Conservation (phyloP, 2,113 vertebrate genomes). For the Ornithorhynchus anatinus region DNA sequence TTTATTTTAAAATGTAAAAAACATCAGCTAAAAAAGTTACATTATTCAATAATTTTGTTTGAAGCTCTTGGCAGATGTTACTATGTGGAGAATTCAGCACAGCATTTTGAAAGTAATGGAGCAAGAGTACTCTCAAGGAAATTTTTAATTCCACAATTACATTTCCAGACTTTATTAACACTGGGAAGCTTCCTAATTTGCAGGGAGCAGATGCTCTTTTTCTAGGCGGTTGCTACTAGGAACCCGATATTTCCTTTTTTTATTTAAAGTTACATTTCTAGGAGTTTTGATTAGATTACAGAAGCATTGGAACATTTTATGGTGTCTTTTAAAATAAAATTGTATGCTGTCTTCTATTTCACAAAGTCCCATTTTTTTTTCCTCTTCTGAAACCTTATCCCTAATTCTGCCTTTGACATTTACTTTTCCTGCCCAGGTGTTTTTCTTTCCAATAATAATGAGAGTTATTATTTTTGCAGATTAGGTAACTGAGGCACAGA, state of each 20-base stretch:
- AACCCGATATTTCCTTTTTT: not conserved
- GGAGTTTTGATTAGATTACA: not conserved
- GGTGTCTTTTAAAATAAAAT: too few species aligned
- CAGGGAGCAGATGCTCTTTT: not conserved
- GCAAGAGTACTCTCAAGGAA: not conserved
- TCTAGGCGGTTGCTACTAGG: not conserved
- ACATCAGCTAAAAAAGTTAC: slow-evolving; percentile 10
- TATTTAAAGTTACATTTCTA: not conserved
- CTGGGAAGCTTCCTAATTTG: slow-evolving; percentile 6
- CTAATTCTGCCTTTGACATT: too few species aligned
- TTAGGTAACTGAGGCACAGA: too few species aligned
- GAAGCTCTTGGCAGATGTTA: not conserved
- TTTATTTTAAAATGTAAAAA: not conserved
- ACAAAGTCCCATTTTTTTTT: too few species aligned
- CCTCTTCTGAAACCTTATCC: too few species aligned
- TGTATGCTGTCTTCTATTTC: too few species aligned
- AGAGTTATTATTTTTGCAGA: too few species aligned
- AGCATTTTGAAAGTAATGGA: slow-evolving; percentile 5
- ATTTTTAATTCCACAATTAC: slow-evolving; percentile 21
- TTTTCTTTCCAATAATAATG: too few species aligned
- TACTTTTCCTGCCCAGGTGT: too few species aligned
- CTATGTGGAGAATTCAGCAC: not conserved
- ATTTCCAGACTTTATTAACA: not conserved
- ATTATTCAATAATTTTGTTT: slow-evolving; percentile 22
- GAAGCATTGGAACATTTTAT: not conserved